Evolutionary conservation across 2,888 invertebrate genomes (phyloP).

Genomic region (Hydropsyche betteni): DNA sequence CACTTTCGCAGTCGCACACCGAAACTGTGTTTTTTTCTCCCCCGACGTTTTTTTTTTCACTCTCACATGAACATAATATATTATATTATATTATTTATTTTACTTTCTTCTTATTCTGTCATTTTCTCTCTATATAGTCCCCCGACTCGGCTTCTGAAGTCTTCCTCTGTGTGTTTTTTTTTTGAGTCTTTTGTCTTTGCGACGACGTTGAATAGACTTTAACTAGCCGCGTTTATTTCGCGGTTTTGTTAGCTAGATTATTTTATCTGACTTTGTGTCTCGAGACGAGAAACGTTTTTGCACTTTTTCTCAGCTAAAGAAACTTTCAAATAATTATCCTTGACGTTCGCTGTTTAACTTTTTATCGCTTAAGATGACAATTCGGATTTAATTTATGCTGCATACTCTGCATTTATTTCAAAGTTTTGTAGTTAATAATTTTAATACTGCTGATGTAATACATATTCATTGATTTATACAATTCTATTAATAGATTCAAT

Average conservation of each 20-base stretch:
- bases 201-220: slow-evolving; percentile 28
- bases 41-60: background rate
- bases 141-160: no score
- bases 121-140: background rate
- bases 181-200: slow-evolving; percentile 15
- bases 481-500: no score
- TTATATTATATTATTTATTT: background rate
- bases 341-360: background rate
- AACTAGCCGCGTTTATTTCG: slow-evolving; percentile 27
- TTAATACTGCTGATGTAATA: no score
- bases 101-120: slow-evolving; percentile 1
- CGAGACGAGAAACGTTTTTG: no score
- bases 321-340: slow-evolving; percentile 10
- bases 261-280: slow-evolving; percentile 11
- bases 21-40: background rate
- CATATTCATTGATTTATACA: no score
- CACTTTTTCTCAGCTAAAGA: no score
- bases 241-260: slow-evolving; percentile 24
- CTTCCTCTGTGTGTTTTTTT: background rate
- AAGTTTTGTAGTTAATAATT: no score
- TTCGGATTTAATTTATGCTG: no score
- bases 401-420: no score
- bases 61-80: slow-evolving; percentile 2
- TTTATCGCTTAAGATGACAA: no score
- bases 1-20: slow-evolving; percentile 5